Conservation (phyloP, 2,888 invertebrate species). For the Dryomyza anilis region DNA sequence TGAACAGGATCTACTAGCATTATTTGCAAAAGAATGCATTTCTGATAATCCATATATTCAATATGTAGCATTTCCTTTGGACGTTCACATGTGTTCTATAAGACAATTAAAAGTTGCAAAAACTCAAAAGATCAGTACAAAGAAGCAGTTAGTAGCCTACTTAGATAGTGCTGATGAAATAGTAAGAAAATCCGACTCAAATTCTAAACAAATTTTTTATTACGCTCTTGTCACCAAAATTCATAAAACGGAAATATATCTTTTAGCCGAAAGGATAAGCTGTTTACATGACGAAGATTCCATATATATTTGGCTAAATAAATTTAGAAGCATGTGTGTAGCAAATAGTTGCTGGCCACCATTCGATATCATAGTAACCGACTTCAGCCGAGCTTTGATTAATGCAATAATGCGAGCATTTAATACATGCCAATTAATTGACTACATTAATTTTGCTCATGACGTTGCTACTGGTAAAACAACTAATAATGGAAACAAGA, state of each 20-base stretch:
- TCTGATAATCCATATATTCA: not conserved
- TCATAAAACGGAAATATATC: too few species aligned
- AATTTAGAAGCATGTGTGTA: not conserved
- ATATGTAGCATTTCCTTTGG: not conserved
- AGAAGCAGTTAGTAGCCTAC: not conserved
- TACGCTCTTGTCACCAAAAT: too few species aligned
- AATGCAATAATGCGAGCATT: not conserved
- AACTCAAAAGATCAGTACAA: not conserved
- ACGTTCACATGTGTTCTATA: not conserved
- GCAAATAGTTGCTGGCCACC: not conserved
- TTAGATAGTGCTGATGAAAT: not conserved
- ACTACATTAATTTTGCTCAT: not conserved
- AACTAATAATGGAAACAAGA: not conserved
- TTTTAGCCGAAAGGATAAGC: not conserved
- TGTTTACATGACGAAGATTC: not conserved
- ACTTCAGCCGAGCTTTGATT: not conserved
- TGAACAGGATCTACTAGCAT: not conserved
- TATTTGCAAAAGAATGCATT: not conserved
- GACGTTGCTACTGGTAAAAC: not conserved
- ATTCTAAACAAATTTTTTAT: too few species aligned
- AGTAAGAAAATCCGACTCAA: not conserved
- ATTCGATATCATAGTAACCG: not conserved
- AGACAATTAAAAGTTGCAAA: not conserved
- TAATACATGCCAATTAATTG: not conserved
- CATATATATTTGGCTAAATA: not conserved